These are phyloP conservation scores for Chelonoidis abingdonii DNA, from an alignment of 2,113 vertebrate genomes.

Conservation along the genomic window DNA sequence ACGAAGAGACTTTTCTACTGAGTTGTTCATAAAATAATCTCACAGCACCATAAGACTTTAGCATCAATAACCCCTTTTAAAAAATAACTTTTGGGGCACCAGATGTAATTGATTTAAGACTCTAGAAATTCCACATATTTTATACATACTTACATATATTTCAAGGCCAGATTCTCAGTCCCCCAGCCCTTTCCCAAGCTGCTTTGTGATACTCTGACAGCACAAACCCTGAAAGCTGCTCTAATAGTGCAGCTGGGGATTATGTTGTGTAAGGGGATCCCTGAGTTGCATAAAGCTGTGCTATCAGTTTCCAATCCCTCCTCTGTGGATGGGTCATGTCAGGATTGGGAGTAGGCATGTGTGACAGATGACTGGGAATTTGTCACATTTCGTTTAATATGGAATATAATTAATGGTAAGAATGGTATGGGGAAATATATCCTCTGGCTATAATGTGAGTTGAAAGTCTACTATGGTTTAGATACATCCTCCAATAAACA, in stretches of 20 bases:
- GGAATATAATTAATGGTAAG: neutral
- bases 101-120: neutral
- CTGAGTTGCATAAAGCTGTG: neutral
- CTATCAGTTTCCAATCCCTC: neutral
- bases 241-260: neutral
- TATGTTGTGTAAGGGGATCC: neutral
- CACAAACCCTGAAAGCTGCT: neutral
- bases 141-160: neutral
- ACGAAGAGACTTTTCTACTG: neutral
- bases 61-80: neutral
- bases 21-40: neutral
- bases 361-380: neutral
- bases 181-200: neutral
- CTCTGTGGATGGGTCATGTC: neutral
- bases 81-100: constrained; percentile 5
- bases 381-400: neutral
- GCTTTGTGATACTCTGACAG: neutral
- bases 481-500: neutral
- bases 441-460: neutral
- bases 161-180: neutral
- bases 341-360: neutral
- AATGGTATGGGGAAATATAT: neutral
- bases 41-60: neutral
- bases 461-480: neutral
- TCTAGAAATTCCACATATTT: neutral